Conservation (phyloP, 2,797 vertebrate genomes). For the Sebastes dallii region DNA sequence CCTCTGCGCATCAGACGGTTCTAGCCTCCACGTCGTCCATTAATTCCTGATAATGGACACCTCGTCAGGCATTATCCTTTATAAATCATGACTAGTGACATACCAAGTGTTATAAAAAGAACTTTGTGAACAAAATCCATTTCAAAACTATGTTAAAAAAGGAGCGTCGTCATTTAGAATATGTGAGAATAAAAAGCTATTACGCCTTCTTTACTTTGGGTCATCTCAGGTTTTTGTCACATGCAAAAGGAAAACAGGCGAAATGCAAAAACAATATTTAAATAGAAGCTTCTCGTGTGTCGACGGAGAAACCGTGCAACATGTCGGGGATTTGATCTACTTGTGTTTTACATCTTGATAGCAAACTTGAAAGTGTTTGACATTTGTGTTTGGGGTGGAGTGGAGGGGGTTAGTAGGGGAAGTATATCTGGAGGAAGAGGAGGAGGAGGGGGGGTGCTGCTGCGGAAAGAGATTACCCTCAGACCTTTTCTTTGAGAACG, state of each 20-base stretch:
- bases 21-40: no score
- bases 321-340: constrained; percentile 31
- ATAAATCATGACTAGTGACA: neutral
- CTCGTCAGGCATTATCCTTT: neutral
- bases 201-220: neutral
- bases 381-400: constrained; percentile 42
- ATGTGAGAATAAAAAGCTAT: neutral
- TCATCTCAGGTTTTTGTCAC: constrained; percentile 15
- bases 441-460: constrained; percentile 16
- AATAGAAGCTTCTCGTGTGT: constrained; percentile 17
- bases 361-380: constrained; percentile 50
- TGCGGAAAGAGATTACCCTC: constrained; percentile 63
- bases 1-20: no score
- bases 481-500: constrained; percentile 60
- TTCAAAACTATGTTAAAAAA: neutral
- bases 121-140: neutral
- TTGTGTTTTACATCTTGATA: constrained; percentile 54
- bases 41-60: no score
- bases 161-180: neutral
- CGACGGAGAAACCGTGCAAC: constrained; percentile 9
- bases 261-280: constrained; percentile 55
- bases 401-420: neutral
- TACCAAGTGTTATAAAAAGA: neutral
- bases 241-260: constrained; percentile 57
- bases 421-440: neutral